These are phyloP conservation scores for Chalcosyrphus nemorum DNA, from an alignment of 2,888 invertebrate genomes.

Conservation along the genomic window DNA sequence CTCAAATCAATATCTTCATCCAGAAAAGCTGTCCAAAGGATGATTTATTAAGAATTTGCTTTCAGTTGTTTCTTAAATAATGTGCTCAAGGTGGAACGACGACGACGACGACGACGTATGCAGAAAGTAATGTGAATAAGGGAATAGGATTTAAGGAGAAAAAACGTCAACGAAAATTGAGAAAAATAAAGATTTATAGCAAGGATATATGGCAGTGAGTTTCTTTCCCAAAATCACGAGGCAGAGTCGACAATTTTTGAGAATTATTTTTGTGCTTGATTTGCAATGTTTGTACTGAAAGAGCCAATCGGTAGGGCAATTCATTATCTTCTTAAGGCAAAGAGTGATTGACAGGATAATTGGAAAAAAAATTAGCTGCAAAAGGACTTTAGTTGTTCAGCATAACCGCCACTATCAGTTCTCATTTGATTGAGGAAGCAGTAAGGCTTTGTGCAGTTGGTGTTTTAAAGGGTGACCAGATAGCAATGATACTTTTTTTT, in stretches of 20 bases:
- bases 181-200: constrained; percentile 16
- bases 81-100: too few relatives aligned
- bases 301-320: background rate
- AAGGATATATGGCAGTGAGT: constrained; percentile 17
- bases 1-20: background rate
- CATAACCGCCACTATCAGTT: too few relatives aligned
- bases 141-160: background rate
- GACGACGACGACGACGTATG: too few relatives aligned
- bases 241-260: background rate
- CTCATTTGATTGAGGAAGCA: too few relatives aligned
- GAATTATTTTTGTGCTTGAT: background rate
- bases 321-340: background rate
- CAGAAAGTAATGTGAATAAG: background rate
- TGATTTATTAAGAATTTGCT: constrained; percentile 1
- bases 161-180: background rate
- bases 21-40: background rate
- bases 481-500: too few relatives aligned
- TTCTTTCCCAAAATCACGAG: background rate
- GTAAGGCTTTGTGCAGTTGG: too few relatives aligned
- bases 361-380: background rate
- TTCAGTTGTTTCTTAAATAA: too few relatives aligned
- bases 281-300: background rate
- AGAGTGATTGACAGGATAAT: background rate
- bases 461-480: too few relatives aligned
- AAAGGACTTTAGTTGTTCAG: too few relatives aligned